Percentiles rank a stretch among this genome's conserved stretches.
These are phyloP conservation scores for Ornithoptera priamus DNA, from an alignment of 2,888 invertebrate species.

Conservation along the genomic window DNA sequence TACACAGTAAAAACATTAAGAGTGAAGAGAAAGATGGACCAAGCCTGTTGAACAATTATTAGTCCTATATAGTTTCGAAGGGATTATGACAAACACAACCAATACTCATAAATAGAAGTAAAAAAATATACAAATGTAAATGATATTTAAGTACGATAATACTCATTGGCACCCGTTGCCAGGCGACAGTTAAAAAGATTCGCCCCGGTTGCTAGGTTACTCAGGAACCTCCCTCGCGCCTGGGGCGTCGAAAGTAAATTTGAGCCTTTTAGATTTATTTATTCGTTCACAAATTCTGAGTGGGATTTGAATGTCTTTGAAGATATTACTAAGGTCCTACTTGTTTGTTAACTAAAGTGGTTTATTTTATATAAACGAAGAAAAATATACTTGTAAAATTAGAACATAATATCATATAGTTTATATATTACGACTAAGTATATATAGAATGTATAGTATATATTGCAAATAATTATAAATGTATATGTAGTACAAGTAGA, in stretches of 20 bases:
- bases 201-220: conserved; percentile 4
- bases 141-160: not conserved
- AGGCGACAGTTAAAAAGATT: conserved; percentile 5
- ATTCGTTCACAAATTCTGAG: not conserved
- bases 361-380: not conserved
- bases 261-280: conserved; percentile 6
- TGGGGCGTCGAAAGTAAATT: not conserved
- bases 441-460: too few species aligned
- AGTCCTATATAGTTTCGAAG: too few species aligned
- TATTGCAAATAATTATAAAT: too few species aligned
- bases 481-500: too few species aligned
- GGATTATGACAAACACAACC: not conserved
- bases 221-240: not conserved
- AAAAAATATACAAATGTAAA: not conserved
- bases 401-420: too few species aligned
- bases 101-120: not conserved
- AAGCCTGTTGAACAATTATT: too few species aligned
- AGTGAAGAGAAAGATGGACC: too few species aligned
- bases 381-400: not conserved
- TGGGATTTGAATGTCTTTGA: conserved; percentile 10
- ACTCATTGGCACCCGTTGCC: conserved; percentile 2
- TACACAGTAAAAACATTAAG: too few species aligned
- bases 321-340: not conserved
- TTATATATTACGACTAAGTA: too few species aligned
- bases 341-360: not conserved